A percentile compares a stretch with the other conserved stretches of the same genome.
Conservation (phyloP, 2,797 vertebrate genomes). For the Macropodus opercularis region DNA sequence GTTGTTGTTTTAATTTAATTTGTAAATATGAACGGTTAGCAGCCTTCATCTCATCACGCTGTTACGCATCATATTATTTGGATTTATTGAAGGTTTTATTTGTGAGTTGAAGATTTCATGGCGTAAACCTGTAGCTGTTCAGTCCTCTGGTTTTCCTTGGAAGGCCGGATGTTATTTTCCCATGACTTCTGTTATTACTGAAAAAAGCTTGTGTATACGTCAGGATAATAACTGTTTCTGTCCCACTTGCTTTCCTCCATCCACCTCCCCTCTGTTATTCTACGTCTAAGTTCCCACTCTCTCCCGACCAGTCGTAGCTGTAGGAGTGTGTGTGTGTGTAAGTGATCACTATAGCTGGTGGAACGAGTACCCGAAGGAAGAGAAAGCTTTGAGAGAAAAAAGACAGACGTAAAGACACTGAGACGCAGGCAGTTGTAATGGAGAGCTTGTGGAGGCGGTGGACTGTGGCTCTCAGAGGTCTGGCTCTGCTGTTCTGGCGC, state of each 20-base stretch:
- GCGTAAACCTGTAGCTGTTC: too few species aligned
- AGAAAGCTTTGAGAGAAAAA: slow-evolving; percentile 22
- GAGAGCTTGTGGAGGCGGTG: slow-evolving; percentile 38
- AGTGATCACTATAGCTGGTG: slow-evolving; percentile 55
- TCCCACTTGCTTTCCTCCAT: background rate
- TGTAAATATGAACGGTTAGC: background rate
- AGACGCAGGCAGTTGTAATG: slow-evolving; percentile 42
- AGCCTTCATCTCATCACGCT: background rate
- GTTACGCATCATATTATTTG: background rate
- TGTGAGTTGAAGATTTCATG: background rate
- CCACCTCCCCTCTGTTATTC: slow-evolving; percentile 41
- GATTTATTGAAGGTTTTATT: background rate
- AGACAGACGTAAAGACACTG: slow-evolving; percentile 11
- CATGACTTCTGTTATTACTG: background rate
- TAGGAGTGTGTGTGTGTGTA: slow-evolving; percentile 4
- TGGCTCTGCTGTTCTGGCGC: slow-evolving; percentile 26
- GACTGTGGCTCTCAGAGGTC: slow-evolving; percentile 31
- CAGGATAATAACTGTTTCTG: background rate
- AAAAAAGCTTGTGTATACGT: slow-evolving; percentile 15
- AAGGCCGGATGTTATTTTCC: background rate
- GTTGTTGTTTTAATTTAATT: background rate
- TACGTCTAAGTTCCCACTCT: slow-evolving; percentile 36
- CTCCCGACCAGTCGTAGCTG: slow-evolving; percentile 41
- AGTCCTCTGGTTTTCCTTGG: background rate
- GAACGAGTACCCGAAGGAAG: slow-evolving; percentile 40